Evolutionary conservation across 2,113 vertebrate genomes (phyloP).

Genomic region (Elgaria multicarinata): DNA sequence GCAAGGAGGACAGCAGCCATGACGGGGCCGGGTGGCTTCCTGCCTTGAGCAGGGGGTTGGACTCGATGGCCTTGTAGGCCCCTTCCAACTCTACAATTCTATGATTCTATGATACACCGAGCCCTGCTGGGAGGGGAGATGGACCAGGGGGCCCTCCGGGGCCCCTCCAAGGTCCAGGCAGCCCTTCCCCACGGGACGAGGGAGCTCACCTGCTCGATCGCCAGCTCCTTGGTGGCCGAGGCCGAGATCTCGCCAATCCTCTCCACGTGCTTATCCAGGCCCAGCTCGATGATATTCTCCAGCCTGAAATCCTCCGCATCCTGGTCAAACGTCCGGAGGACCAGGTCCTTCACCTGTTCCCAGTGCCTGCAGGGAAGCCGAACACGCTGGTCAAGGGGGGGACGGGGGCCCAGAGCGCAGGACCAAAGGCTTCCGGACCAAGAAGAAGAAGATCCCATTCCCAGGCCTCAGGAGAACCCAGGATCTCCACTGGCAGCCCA

Average conservation of each 20-base stretch:
- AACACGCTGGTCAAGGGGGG: neutral
- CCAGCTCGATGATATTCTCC: conserved; percentile 83
- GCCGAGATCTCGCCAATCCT: conserved; percentile 83
- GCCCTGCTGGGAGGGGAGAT: no score
- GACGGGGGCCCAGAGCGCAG: no score
- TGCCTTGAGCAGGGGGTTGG: no score
- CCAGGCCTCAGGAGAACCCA: neutral
- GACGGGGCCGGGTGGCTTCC: no score
- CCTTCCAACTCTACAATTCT: no score
- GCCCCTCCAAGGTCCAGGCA: neutral
- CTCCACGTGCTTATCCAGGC: conserved; percentile 81
- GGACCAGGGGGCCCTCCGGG: neutral
- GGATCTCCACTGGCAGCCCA: no score
- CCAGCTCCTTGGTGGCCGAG: conserved; percentile 87
- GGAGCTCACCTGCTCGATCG: conserved; percentile 91
- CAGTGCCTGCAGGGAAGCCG: conserved; percentile 80
- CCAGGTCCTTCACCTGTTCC: conserved; percentile 83
- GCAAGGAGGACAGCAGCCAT: neutral
- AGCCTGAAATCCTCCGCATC: conserved; percentile 82
- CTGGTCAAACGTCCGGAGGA: conserved; percentile 81
- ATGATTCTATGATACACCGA: no score
- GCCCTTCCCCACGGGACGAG: neutral
- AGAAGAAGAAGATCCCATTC: no score
- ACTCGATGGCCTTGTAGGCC: no score
- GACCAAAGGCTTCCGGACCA: no score